phyloP scores from a whole-genome alignment of 2,113 vertebrate species.

The Chaetura pelagica region DNA sequence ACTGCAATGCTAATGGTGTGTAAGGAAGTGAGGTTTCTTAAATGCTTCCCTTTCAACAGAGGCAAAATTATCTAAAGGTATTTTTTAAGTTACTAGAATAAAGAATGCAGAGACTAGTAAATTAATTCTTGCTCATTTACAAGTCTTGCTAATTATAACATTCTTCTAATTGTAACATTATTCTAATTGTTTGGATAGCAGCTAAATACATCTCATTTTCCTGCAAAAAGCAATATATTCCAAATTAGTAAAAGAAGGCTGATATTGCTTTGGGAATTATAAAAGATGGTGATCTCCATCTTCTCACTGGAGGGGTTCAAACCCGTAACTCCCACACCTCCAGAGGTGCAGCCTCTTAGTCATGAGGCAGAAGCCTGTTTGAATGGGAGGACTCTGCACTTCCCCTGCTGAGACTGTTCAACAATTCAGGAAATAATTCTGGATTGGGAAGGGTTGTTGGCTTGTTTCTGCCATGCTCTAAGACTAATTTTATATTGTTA shows the following conservation, averaged over 20 bases:
- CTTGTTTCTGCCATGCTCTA: background rate
- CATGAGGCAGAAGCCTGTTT: background rate
- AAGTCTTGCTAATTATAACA: background rate
- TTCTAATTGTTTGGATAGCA: background rate
- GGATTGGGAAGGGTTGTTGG: background rate
- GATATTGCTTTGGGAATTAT: background rate
- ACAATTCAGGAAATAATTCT: background rate
- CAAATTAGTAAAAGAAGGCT: background rate
- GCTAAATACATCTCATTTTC: background rate
- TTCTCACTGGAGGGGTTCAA: background rate
- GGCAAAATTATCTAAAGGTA: background rate
- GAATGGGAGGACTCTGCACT: background rate
- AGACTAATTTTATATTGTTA: background rate
- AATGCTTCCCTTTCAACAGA: background rate
- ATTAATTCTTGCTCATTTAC: background rate
- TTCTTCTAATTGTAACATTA: background rate
- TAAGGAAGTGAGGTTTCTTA: background rate
- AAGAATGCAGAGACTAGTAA: background rate
- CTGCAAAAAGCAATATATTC: background rate
- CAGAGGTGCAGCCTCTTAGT: background rate
- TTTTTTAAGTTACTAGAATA: background rate
- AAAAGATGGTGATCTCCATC: background rate
- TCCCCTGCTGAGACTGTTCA: background rate
- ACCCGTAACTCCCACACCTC: background rate
- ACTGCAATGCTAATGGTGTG: background rate